phyloP scores from a whole-genome alignment of 1,140 invertebrate species.

The Orius laevigatus region DNA sequence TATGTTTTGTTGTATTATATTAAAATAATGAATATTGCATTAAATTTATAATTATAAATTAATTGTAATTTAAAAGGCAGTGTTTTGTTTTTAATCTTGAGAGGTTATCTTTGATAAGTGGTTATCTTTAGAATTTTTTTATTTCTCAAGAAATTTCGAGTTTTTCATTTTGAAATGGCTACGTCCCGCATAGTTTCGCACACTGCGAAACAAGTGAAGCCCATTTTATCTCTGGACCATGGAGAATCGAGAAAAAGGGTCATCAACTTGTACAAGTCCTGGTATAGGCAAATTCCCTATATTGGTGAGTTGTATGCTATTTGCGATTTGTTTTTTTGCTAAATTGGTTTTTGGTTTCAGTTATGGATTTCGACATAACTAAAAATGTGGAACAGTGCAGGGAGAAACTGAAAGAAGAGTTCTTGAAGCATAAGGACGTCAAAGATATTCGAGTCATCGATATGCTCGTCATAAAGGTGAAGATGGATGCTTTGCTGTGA shows the following conservation, averaged over 20 bases:
- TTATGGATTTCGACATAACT: constrained; percentile 60
- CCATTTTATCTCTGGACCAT: constrained; percentile 59
- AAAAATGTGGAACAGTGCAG: constrained; percentile 46
- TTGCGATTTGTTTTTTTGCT: background rate
- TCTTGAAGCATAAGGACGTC: constrained; percentile 55
- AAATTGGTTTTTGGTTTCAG: constrained; percentile 44
- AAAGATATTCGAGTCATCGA: constrained; percentile 78
- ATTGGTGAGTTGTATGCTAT: constrained; percentile 37
- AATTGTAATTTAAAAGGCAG: too few species aligned
- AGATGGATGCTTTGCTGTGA: background rate
- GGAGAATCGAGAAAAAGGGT: constrained; percentile 63
- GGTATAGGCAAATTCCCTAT: constrained; percentile 64
- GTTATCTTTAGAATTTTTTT: too few species aligned
- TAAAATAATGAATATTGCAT: too few species aligned
- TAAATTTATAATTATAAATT: too few species aligned
- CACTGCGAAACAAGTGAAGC: constrained; percentile 47
- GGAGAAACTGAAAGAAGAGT: constrained; percentile 62
- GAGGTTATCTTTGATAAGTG: too few species aligned
- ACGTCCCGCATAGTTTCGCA: background rate
- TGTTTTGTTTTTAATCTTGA: too few species aligned
- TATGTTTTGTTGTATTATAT: too few species aligned
- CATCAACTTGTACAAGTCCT: constrained; percentile 73
- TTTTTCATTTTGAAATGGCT: constrained; percentile 2
- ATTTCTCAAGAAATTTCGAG: too few species aligned
- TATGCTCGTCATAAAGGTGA: constrained; percentile 77